Conservation (phyloP, 2,888 invertebrate genomes). For the Aricia artaxerxes region DNA sequence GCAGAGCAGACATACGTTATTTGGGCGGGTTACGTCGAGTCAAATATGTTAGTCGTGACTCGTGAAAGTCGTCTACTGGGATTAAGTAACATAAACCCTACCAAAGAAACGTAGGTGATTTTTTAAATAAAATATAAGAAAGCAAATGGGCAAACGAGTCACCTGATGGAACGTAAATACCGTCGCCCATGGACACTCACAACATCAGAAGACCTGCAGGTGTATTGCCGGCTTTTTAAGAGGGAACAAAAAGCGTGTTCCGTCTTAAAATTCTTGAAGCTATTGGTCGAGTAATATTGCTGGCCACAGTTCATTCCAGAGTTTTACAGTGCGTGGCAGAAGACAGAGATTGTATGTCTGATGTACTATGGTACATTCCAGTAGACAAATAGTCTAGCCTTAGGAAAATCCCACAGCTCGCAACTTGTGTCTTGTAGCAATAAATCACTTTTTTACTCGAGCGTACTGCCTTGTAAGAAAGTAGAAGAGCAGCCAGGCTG, state of each 20-base stretch:
- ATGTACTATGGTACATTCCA: not conserved
- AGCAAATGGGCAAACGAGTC: too few species aligned
- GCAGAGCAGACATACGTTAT: not conserved
- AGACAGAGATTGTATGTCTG: not conserved
- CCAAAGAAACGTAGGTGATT: too few species aligned
- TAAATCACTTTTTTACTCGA: conserved; percentile 31
- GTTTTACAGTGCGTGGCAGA: too few species aligned
- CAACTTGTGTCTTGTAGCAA: not conserved
- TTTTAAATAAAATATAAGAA: too few species aligned
- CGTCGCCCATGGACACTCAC: not conserved
- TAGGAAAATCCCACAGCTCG: conserved; percentile 8
- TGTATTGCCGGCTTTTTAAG: too few species aligned
- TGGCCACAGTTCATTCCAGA: too few species aligned
- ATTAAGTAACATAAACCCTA: too few species aligned
- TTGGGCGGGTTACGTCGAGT: not conserved
- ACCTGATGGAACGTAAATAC: too few species aligned
- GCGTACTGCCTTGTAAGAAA: conserved; percentile 34
- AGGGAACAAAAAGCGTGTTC: too few species aligned
- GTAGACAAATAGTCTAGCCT: not conserved
- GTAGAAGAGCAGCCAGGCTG: conserved; percentile 43
- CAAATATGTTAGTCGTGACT: not conserved
- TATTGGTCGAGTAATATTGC: too few species aligned
- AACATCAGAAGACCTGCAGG: not conserved
- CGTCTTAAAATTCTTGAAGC: too few species aligned
- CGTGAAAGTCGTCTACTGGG: too few species aligned